Percentiles rank a stretch among this genome's conserved stretches.
Conservation (phyloP, 2,797 vertebrate genomes). For the Enteromius viviparus region DNA sequence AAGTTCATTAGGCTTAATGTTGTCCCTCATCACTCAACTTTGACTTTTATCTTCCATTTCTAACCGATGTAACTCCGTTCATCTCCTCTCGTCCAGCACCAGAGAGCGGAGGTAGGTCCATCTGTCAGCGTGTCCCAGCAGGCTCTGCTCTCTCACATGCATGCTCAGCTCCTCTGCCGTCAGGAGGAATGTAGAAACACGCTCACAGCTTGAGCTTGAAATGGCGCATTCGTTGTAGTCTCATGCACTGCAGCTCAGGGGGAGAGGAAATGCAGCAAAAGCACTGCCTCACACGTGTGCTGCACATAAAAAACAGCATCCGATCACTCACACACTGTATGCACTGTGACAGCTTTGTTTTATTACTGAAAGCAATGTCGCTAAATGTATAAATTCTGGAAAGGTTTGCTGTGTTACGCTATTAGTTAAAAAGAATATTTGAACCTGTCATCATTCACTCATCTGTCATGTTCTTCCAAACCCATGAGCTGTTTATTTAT, state of each 20-base stretch:
- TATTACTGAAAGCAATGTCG: not conserved
- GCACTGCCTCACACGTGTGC: not conserved
- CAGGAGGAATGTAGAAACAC: constrained; percentile 33
- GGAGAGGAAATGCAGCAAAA: not conserved
- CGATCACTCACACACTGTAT: not conserved
- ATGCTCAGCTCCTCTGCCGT: constrained; percentile 44
- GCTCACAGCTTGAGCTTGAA: not conserved
- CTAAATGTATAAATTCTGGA: not conserved
- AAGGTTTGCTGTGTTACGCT: not conserved
- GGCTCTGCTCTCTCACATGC: constrained; percentile 29
- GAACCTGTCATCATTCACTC: not conserved
- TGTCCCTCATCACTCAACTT: not conserved
- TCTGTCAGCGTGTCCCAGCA: constrained; percentile 50
- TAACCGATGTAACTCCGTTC: constrained; percentile 21
- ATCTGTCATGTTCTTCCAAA: not conserved
- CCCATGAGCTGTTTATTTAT: not conserved
- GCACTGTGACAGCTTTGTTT: not conserved
- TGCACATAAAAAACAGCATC: not conserved
- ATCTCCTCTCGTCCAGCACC: constrained; percentile 63
- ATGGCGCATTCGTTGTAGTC: not conserved
- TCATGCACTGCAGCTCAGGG: not conserved
- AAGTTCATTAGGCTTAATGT: not conserved
- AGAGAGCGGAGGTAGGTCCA: constrained; percentile 75
- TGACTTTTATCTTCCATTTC: constrained; percentile 4
- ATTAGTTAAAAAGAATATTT: not conserved